phyloP scores from a whole-genome alignment of 2,797 vertebrate genomes.

The Diplodus sargus region DNA sequence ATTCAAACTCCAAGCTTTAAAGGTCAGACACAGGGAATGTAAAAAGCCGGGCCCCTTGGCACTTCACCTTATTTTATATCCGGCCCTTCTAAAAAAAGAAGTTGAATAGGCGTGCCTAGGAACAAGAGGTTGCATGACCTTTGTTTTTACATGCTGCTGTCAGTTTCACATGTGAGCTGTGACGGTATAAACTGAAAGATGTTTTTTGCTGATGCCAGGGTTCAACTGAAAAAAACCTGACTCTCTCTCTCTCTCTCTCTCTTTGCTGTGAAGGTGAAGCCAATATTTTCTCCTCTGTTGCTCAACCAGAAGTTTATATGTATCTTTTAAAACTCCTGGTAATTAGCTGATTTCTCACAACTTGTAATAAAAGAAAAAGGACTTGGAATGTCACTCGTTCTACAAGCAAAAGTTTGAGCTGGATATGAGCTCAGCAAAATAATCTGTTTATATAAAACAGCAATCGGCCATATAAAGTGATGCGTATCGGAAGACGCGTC shows the following conservation, averaged over 20 bases:
- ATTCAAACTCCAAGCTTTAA: too few relatives aligned
- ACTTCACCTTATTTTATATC: too few relatives aligned
- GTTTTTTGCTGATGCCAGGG: conserved; percentile 64
- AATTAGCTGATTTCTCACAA: conserved; percentile 56
- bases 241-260: conserved; percentile 38
- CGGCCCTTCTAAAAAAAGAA: too few relatives aligned
- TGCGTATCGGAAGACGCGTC: conserved; percentile 15
- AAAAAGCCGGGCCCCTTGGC: too few relatives aligned
- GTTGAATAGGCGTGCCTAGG: too few relatives aligned
- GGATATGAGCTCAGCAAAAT: conserved; percentile 23
- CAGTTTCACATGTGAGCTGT: conserved; percentile 5
- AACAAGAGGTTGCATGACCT: neutral
- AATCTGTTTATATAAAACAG: neutral
- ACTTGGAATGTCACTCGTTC: neutral
- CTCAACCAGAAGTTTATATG: conserved; percentile 45
- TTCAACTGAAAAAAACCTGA: conserved; percentile 63
- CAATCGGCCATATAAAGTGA: neutral
- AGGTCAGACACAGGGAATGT: too few relatives aligned
- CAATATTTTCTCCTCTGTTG: conserved; percentile 63
- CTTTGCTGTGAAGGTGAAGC: conserved; percentile 23
- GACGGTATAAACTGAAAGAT: conserved; percentile 10
- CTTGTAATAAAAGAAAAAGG: conserved; percentile 37
- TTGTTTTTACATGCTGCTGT: conserved; percentile 7
- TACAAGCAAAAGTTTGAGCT: neutral
- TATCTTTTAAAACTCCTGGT: conserved; percentile 49